Conservation (phyloP, 92 coral and sea anemone species). For the Epizoanthus rinbou region DNA sequence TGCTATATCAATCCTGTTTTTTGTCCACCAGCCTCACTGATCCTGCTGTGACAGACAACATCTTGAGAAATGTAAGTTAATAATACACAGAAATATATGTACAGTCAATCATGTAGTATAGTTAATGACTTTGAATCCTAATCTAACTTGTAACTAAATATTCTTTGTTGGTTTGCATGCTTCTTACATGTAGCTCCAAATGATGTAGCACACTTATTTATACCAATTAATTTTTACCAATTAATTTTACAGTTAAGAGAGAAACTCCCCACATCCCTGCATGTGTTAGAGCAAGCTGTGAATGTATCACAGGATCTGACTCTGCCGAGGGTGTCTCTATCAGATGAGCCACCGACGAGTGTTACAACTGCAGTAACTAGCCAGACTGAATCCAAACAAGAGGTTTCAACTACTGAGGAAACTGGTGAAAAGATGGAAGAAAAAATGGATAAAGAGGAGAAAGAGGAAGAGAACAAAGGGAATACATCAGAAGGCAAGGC, state of each 20-base stretch:
- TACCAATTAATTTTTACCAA: not conserved
- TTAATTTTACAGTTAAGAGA: slow-evolving; percentile 13
- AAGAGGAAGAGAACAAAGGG: not conserved
- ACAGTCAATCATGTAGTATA: too few relatives aligned
- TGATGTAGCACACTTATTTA: not conserved
- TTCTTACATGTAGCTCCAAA: not conserved
- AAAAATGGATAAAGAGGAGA: slow-evolving; percentile 25
- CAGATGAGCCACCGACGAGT: not conserved
- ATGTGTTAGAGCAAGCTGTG: slow-evolving; percentile 38
- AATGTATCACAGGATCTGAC: slow-evolving; percentile 17
- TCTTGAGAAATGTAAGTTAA: slow-evolving; percentile 30
- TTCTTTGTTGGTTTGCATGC: too few relatives aligned
- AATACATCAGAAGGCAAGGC: not conserved
- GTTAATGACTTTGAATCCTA: too few relatives aligned
- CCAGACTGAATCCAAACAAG: not conserved
- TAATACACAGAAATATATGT: too few relatives aligned
- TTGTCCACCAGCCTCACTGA: slow-evolving; percentile 22
- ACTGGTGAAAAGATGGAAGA: not conserved
- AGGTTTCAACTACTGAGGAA: not conserved
- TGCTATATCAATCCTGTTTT: not conserved
- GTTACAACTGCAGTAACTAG: not conserved
- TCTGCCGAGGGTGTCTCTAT: slow-evolving; percentile 12
- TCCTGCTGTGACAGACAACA: slow-evolving; percentile 27
- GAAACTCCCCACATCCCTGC: slow-evolving; percentile 29
- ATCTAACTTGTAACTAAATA: too few relatives aligned